Evolutionary conservation across 2,888 invertebrate genomes (phyloP), one percentile per base, ranked within the genome.

Genomic region (Brachyptera risi): DNA sequence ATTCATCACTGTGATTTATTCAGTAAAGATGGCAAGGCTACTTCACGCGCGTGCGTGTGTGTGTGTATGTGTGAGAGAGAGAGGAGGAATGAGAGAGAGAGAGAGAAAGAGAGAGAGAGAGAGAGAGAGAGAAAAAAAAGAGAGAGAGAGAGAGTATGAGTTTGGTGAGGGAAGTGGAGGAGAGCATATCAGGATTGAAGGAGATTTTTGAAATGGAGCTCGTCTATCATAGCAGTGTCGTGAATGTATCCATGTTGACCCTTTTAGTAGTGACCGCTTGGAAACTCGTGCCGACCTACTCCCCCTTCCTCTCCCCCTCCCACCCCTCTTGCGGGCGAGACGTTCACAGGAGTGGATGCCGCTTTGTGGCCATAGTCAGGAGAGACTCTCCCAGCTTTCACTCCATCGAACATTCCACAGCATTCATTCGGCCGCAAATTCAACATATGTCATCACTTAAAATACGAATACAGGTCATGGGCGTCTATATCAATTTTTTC

Each of bases 221-320:
- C 58, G 58, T 58, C 49, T 49, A 58, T 58, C 58, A 58, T 58
- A 21, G 4, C 23, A 49, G 27, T 58, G 58, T 58, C 58, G 37
- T 15, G 58, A n/a, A 47, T 58, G 47, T 23, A 37, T 47, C 58
- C 31, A 17, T 47, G 58, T 58, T 49, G 47, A 15, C 21, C 23
- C 5, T 37, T 35, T 37, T 31, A 21, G 13, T 26, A 2, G 17
- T 31, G 21, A 2, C 54, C 11, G 37, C 19, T 3, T 38, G 23
- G 21, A 35, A 24, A 27, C 47, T 58, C 26, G 44, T n/a, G n/a
- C n/a, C n/a, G n/a, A n/a, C n/a, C n/a, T n/a, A n/a, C n/a, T n/a
- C n/a, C n/a, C n/a, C n/a, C n/a, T n/a, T n/a, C n/a, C n/a, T n/a
- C n/a, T n/a, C n/a, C n/a, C n/a, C n/a, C n/a, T n/a, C n/a, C n/a